phyloP scores from a whole-genome alignment of 2,797 vertebrate genomes.

The Lindbergichthys nudifrons region DNA sequence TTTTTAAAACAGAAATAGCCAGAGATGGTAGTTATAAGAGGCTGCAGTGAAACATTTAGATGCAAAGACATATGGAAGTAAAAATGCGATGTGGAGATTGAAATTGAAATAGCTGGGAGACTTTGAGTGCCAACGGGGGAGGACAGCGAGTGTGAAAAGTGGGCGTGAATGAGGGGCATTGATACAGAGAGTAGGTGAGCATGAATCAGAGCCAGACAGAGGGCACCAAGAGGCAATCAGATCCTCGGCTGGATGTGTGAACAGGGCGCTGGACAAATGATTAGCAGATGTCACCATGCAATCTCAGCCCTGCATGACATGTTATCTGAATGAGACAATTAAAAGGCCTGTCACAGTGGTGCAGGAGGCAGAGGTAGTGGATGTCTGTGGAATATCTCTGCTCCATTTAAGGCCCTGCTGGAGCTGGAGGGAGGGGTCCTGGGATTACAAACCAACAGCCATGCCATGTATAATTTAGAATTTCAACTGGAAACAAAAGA shows the following conservation, averaged over 20 bases:
- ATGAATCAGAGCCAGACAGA: conserved; percentile 34
- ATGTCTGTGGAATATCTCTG: conserved; percentile 30
- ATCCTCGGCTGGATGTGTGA: conserved; percentile 52
- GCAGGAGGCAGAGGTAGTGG: conserved; percentile 4
- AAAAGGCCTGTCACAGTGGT: conserved; percentile 45
- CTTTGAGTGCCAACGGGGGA: conserved; percentile 21
- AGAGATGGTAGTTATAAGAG: conserved; percentile 4
- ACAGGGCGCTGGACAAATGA: conserved; percentile 61
- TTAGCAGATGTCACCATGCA: conserved; percentile 57
- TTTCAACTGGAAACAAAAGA: conserved; percentile 2
- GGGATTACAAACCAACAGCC: conserved; percentile 1
- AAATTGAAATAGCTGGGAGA: conserved; percentile 50
- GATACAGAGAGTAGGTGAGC: conserved; percentile 60
- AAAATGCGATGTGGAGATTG: conserved; percentile 39
- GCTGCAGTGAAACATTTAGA: conserved; percentile 14
- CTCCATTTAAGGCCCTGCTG: conserved; percentile 25
- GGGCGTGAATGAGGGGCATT: conserved; percentile 44
- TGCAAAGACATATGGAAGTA: conserved; percentile 18
- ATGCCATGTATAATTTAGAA: conserved; percentile 6
- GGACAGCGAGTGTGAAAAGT: conserved; percentile 34
- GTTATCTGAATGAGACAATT: conserved; percentile 63
- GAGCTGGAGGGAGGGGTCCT: neutral
- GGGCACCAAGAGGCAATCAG: conserved; percentile 28
- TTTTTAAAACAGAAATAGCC: neutral
- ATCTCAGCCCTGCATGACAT: conserved; percentile 35